Base-by-base conservation (phyloP, 2,888 invertebrate genomes). In the Dynastes grantii region DNA sequence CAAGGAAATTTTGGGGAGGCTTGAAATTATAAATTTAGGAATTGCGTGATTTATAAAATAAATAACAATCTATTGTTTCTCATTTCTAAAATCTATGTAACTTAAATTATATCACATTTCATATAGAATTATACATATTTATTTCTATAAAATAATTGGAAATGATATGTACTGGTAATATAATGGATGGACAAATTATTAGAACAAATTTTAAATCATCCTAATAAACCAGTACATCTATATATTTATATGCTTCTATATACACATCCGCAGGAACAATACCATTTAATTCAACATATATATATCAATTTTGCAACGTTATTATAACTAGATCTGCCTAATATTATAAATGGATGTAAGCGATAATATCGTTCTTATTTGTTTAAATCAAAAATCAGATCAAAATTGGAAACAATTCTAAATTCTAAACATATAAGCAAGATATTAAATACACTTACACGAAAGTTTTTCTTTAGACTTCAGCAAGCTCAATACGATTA, bases 71-170 rank as follows among this genome's bases (percentile, higher is more conserved):
- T 82, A 81, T 82, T 82, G 81, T 83, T 82, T n/a, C 5, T 55
- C 16, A 5, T 55, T 16, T 16, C 82, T 81, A 82, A 80, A 82
- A 81, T 82, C 82, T 82, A 83, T 5, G 32, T 80, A 86, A 85
- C 86, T 87, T 86, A 87, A 85, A 84, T 84, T 85, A 83, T 87
- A 87, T 87, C 87, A 87, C 87, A 87, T 86, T 84, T 81, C 70
- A 70, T 76, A 65, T 78, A 53, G 75, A 78, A 27, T 27, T 61
- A 61, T 61, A 61, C 16, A 61, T 11, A 61, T 22, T 27, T 58
- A 22, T 8, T 16, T 16, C 16, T 16, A 16, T 16, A 27, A 8
- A 6, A 27, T 11, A 2, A 70, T 70, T 16, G n/a, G 22, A 51
- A 40, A 67, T 32, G 40, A 55, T 13, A n/a, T 55, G 55, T 55